Conservation (phyloP, 2,113 vertebrate genomes). For the Ia io region DNA sequence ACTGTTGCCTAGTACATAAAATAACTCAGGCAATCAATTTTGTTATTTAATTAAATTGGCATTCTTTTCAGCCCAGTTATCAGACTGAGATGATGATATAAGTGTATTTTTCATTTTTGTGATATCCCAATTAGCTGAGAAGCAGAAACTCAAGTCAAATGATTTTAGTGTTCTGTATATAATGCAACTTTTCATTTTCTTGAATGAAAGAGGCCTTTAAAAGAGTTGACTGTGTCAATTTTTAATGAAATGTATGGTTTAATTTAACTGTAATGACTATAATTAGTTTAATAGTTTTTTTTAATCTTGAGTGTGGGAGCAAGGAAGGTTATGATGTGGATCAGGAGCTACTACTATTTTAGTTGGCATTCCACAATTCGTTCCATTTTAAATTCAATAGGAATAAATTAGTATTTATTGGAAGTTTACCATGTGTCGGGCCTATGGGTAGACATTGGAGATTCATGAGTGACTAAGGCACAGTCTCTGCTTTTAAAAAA, state of each 20-base stretch:
- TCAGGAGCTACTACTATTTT: not conserved
- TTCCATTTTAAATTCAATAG: not conserved
- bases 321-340: not conserved
- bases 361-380: not conserved
- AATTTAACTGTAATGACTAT: not conserved
- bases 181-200: not conserved
- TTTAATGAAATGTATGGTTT: not conserved
- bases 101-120: not conserved
- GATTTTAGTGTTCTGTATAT: not conserved
- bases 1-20: slow-evolving; percentile 9
- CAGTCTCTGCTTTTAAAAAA: not conserved
- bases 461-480: not conserved
- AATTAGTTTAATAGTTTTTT: not conserved
- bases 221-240: not conserved
- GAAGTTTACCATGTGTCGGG: not conserved
- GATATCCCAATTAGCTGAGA: not conserved
- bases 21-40: not conserved
- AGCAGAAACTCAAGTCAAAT: slow-evolving; percentile 6
- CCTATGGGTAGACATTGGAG: not conserved
- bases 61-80: slow-evolving; percentile 15
- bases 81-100: not conserved
- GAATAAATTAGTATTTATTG: not conserved
- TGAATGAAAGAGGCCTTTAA: not conserved
- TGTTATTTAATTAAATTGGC: not conserved
- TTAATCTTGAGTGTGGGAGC: not conserved